Base-by-base conservation (phyloP, 2,113 vertebrate genomes). In the Neolamprologus kungweensis region DNA sequence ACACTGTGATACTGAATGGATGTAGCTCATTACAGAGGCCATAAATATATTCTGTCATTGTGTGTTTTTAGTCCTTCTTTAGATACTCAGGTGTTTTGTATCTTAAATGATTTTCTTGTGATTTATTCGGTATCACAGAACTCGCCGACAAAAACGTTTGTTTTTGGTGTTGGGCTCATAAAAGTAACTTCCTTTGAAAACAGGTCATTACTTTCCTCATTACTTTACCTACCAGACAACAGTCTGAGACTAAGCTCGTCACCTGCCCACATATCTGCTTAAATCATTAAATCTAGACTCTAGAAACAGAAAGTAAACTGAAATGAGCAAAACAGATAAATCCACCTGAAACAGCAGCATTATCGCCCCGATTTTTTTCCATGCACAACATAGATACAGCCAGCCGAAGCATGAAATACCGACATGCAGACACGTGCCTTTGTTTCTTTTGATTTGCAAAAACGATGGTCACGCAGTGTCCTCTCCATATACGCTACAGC, bases 161-260 rank as follows among this genome's bases (percentile, higher is more conserved):
- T 23, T 1, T 42, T 71, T 13, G 63, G 33, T 68, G 2, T 40
- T 21, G 7, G 33, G 63, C 33, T 68, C 63, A 14, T 42, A 65
- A 65, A 65, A 65, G 21, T 71, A 10, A 26, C 37, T 71, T 14
- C 65, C 65, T 45, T 16, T 42, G 5, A 71, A 71, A 42, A 71
- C 37, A 26, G n/a, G 13, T 42, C 37, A 42, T 42, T 42, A 23
- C 65, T 3, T 42, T 71, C n/a, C 65, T 71, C 21, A 21, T 42
- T 71, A 42, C 37, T 26, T 42, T 26, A 16, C n/a, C 40, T 42
- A 8, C 11, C 63, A 68, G 33, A 40, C 33, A 1, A 68, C 33
- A 68, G 33, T 4, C 63, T 37, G 0, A 71, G 3, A 1, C 21
- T 17, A 17, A 45, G 37, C 13, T 73, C 4, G 7, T 45, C 21